phyloP scores from a whole-genome alignment of 2,888 invertebrate species.

The Xylophagus ater region DNA sequence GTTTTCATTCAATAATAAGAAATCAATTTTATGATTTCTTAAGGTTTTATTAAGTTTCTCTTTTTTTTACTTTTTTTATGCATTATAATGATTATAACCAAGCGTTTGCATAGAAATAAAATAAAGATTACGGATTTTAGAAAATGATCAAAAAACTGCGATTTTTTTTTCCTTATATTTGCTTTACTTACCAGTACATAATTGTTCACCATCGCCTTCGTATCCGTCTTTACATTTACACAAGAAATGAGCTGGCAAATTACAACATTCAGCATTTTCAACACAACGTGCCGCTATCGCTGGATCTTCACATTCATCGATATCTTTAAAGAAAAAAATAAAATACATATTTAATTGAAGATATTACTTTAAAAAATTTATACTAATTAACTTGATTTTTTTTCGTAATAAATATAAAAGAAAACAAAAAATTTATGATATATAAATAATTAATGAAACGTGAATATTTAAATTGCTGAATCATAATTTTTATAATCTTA shows the following conservation, averaged over 20 bases:
- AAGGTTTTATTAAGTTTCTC: no score
- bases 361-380: no score
- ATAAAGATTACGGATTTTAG: no score
- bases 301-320: constrained; percentile 90
- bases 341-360: constrained; percentile 16
- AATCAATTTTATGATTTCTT: no score
- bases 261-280: constrained; percentile 87
- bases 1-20: no score
- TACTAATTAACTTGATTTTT: background rate
- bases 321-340: constrained; percentile 48
- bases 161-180: no score
- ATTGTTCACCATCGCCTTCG: constrained; percentile 80
- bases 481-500: background rate
- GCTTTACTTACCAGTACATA: constrained; percentile 59
- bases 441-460: constrained; percentile 1
- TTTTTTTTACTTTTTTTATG: no score
- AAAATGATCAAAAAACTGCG: no score
- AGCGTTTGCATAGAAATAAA: no score
- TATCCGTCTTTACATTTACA: constrained; percentile 89
- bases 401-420: background rate
- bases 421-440: background rate
- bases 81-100: no score
- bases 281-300: constrained; percentile 74
- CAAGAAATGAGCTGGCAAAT: constrained; percentile 85
- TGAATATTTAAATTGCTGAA: constrained; percentile 2